Evolutionary conservation across 2,113 vertebrate genomes (phyloP).

Genomic region (Ophiodon elongatus): DNA sequence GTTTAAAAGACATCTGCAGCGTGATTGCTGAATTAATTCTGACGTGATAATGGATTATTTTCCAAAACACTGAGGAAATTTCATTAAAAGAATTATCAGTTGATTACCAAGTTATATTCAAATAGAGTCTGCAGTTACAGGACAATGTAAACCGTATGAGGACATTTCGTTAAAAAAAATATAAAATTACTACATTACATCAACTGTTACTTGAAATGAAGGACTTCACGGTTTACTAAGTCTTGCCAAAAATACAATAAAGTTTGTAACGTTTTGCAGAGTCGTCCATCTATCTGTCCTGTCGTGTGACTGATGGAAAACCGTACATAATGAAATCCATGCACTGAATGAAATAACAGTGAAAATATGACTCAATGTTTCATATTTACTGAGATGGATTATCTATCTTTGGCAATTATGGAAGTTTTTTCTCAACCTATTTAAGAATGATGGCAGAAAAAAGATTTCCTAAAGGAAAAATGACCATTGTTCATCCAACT

Average conservation of each 20-base stretch:
- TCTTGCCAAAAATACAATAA: background rate
- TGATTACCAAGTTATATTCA: background rate
- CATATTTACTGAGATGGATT: constrained; percentile 6
- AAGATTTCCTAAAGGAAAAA: background rate
- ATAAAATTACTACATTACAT: constrained; percentile 9
- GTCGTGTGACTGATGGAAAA: background rate
- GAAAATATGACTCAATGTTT: background rate
- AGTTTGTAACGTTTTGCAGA: background rate
- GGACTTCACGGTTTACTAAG: background rate
- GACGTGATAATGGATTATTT: background rate
- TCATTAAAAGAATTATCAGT: background rate
- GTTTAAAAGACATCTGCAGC: background rate
- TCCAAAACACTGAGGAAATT: constrained; percentile 8
- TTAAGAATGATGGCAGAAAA: background rate
- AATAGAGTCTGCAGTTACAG: background rate
- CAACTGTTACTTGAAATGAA: constrained; percentile 32
- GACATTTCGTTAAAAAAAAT: background rate
- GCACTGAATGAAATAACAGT: background rate
- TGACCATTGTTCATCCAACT: background rate
- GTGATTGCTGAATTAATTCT: background rate
- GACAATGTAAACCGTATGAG: background rate
- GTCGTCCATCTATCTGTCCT: background rate
- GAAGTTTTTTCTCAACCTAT: constrained; percentile 7
- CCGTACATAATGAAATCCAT: background rate
- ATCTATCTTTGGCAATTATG: background rate